A percentile compares a stretch with the other conserved stretches of the same genome.
These are phyloP conservation scores for Synergus gifuensis DNA, from an alignment of 2,888 invertebrate species.

Conservation along the genomic window DNA sequence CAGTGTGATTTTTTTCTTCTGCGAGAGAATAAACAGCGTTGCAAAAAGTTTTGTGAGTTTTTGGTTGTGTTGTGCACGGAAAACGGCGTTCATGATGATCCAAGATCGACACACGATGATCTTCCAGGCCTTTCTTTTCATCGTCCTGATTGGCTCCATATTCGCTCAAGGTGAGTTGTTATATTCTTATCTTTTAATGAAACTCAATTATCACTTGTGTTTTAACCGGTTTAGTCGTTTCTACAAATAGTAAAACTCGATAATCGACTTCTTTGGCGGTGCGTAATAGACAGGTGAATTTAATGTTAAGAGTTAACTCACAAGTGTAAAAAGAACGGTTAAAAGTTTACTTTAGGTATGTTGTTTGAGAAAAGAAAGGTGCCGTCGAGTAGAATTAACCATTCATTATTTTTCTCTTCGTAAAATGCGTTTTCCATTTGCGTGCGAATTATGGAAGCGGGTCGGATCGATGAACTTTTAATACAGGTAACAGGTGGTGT, in stretches of 20 bases:
- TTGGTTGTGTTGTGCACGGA: constrained; percentile 56
- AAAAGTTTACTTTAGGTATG: not conserved
- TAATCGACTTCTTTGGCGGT: too few relatives aligned
- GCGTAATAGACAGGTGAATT: too few relatives aligned
- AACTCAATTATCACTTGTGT: too few relatives aligned
- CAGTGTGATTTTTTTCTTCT: constrained; percentile 31
- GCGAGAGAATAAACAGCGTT: constrained; percentile 25
- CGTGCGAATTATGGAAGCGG: constrained; percentile 35
- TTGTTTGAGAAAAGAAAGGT: not conserved
- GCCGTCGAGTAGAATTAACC: not conserved
- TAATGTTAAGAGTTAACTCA: too few relatives aligned
- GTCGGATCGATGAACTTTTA: constrained; percentile 37
- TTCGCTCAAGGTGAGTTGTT: constrained; percentile 68
- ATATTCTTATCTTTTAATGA: not conserved
- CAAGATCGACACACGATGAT: constrained; percentile 56
- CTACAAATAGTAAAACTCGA: too few relatives aligned
- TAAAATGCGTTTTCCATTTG: constrained; percentile 21
- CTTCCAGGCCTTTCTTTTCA: constrained; percentile 64
- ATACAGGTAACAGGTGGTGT: constrained; percentile 22
- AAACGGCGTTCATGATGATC: constrained; percentile 54
- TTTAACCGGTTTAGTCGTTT: too few relatives aligned
- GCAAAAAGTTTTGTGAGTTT: constrained; percentile 43
- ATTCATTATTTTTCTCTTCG: constrained; percentile 28
- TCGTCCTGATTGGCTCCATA: constrained; percentile 65
- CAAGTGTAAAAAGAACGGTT: too few relatives aligned